Percentiles rank a stretch among this genome's conserved stretches.
These are phyloP conservation scores for Stenodema calcarata DNA, from an alignment of 2,888 invertebrate species.

Conservation along the genomic window DNA sequence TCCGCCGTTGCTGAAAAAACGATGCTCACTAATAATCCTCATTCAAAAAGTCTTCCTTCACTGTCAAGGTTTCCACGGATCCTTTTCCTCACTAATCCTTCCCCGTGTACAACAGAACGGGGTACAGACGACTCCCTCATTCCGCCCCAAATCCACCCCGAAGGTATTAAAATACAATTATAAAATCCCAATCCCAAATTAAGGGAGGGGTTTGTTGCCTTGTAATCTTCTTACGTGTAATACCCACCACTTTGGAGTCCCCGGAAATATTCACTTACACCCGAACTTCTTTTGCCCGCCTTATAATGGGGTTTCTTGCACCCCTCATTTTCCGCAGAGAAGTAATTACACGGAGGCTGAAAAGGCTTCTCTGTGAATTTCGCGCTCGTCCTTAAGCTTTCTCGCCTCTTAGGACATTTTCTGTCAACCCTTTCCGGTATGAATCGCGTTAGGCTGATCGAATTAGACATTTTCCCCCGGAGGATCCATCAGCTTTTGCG, in stretches of 20 bases:
- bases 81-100: neutral
- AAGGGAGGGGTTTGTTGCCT: slow-evolving; percentile 41
- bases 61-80: slow-evolving; percentile 21
- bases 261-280: slow-evolving; percentile 3
- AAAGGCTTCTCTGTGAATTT: neutral
- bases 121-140: slow-evolving; percentile 9
- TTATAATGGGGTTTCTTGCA: slow-evolving; percentile 8
- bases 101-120: neutral
- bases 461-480: neutral
- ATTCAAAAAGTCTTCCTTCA: slow-evolving; percentile 28
- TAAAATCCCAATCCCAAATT: slow-evolving; percentile 48
- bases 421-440: neutral
- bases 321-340: neutral
- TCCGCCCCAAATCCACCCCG: slow-evolving; percentile 7
- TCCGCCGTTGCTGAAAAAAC: neutral
- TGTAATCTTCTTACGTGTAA: slow-evolving; percentile 50
- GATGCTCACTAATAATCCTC: neutral
- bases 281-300: neutral
- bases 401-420: neutral
- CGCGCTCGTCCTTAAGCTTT: neutral
- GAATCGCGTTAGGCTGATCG: neutral
- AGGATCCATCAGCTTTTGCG: neutral
- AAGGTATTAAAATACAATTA: slow-evolving; percentile 51
- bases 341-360: slow-evolving; percentile 13
- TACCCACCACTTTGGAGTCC: slow-evolving; percentile 34